Evolutionary conservation across 2,113 vertebrate genomes (phyloP), one percentile per base, ranked within the genome.

Genomic region (Zeus faber): DNA sequence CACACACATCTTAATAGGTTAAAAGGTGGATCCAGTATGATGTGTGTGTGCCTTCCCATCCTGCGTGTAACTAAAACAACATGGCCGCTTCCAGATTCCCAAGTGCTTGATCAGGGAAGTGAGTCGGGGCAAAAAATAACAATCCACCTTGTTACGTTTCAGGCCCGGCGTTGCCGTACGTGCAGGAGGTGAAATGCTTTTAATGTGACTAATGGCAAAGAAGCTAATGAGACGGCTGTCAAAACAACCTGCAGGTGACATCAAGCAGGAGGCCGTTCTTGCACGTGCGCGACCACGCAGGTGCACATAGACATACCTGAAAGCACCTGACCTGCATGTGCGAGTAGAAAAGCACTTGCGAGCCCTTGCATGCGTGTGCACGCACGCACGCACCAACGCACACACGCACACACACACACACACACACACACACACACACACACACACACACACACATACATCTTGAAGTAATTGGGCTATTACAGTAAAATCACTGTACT

Each of bases 381-480:
- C 45, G 18, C 43, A 48, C 4, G 3, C 46, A 57, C 27, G 14
- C 53, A 25, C 39, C n/a, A 3, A 44, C 53, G 37, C 61, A 49
- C 51, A 40, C 46, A 27, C 52, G 45, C 22, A 51, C 35, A 50
- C 46, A 31, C 44, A 49, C 58, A 57, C 47, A 31, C 51, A 27
- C 46, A 26, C 43, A 23, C 26, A 49, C 50, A 29, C 10, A 35
- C 24, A 24, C 18, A 35, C n/a, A 39, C 16, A 25, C 11, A 25
- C 10, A 33, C 37, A 33, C 10, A 29, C 31, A 39, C 46, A 35
- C 35, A 52, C 35, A 45, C 29, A 13, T 16, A 70, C 71, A 69
- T 67, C 71, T 60, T 75, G 68, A 73, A 74, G 58, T 60, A 58
- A 74, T 68, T 65, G 62, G 27, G 14, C 44, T 21, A 51, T 72